A percentile compares a stretch with the other conserved stretches of the same genome.
Evolutionary conservation across 2,113 vertebrate genomes (phyloP).

Genomic region (Myiozetetes cayanensis): DNA sequence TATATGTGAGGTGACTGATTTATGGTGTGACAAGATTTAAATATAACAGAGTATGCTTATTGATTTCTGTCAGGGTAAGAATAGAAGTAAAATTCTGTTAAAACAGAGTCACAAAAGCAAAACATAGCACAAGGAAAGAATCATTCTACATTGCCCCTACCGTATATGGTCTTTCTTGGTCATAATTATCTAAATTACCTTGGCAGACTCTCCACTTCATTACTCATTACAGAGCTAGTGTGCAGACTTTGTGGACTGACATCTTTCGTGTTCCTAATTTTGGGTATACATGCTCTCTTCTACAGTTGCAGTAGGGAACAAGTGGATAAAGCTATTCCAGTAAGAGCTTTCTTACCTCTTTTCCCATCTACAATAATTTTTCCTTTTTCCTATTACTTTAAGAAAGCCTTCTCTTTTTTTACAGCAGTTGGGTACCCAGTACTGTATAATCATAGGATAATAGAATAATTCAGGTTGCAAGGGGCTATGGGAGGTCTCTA

Average conservation of each 20-base stretch:
- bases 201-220: not conserved
- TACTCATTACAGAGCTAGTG: not conserved
- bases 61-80: not conserved
- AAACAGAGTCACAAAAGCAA: not conserved
- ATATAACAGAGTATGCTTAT: not conserved
- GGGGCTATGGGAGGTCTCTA: not conserved
- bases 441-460: not conserved
- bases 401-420: not conserved
- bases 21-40: not conserved
- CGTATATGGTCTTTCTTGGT: not conserved
- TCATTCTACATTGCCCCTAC: not conserved
- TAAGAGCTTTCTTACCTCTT: not conserved
- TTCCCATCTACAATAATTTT: not conserved
- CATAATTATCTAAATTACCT: not conserved
- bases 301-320: not conserved
- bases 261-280: not conserved
- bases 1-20: not conserved
- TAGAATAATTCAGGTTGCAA: not conserved
- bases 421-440: not conserved
- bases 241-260: not conserved
- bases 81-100: not conserved
- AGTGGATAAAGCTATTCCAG: not conserved
- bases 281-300: not conserved
- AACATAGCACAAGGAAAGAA: not conserved
- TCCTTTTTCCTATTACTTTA: not conserved